These are phyloP conservation scores for Hanleya hanleyi DNA, from an alignment of 2,888 invertebrate genomes.

Conservation along the genomic window DNA sequence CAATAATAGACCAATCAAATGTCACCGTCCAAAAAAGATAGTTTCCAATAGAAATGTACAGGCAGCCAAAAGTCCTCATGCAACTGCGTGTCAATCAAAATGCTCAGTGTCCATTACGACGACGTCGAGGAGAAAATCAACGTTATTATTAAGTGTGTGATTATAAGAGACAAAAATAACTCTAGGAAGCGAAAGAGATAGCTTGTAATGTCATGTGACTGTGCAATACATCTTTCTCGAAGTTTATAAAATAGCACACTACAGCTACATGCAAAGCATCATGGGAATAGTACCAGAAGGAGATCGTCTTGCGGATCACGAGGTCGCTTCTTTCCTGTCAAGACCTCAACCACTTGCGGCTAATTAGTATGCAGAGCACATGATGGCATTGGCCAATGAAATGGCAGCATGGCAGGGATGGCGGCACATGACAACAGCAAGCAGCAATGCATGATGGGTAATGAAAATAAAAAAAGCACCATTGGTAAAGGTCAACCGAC, in stretches of 20 bases:
- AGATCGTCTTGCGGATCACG: slow-evolving; percentile 88
- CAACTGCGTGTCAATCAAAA: not conserved
- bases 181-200: slow-evolving; percentile 48
- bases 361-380: slow-evolving; percentile 73
- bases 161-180: slow-evolving; percentile 37
- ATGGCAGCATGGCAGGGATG: slow-evolving; percentile 73
- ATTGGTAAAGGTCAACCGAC: slow-evolving; percentile 67
- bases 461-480: slow-evolving; percentile 73
- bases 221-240: slow-evolving; percentile 66
- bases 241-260: slow-evolving; percentile 54
- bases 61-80: slow-evolving; percentile 9
- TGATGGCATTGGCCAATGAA: slow-evolving; percentile 71
- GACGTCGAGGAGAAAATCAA: not conserved
- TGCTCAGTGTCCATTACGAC: slow-evolving; percentile 1
- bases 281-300: slow-evolving; percentile 89
- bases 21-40: not conserved
- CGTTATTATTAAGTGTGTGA: slow-evolving; percentile 2
- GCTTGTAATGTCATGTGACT: slow-evolving; percentile 70
- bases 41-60: slow-evolving; percentile 1
- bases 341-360: slow-evolving; percentile 74
- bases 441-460: slow-evolving; percentile 74
- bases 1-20: slow-evolving; percentile 32
- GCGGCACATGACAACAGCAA: slow-evolving; percentile 75
- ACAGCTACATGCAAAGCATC: slow-evolving; percentile 73
- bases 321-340: slow-evolving; percentile 97